A percentile compares a stretch with the other conserved stretches of the same genome.
phyloP scores from a whole-genome alignment of 2,888 invertebrate genomes.

The Xestoiulus laeticollis region DNA sequence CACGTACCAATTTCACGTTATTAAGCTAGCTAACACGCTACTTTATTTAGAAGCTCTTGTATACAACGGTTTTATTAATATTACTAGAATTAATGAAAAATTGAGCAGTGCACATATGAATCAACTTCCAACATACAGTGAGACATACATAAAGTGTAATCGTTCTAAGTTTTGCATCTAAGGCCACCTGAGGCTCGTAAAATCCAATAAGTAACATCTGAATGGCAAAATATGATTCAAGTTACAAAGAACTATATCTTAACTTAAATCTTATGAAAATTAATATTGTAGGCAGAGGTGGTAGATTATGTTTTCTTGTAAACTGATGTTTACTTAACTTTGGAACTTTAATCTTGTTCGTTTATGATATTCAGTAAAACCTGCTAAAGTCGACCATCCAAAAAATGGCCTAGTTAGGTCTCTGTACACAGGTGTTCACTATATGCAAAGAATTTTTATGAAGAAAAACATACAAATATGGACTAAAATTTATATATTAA shows the following conservation, averaged over 20 bases:
- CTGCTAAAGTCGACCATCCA: no score
- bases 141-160: neutral
- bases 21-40: neutral
- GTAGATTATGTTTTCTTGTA: neutral
- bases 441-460: no score
- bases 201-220: neutral
- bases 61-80: neutral
- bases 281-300: neutral
- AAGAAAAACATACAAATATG: no score
- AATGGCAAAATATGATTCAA: constrained; percentile 24
- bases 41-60: neutral
- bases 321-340: no score
- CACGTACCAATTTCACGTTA: neutral
- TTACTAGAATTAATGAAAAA: neutral
- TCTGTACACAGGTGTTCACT: no score
- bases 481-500: no score
- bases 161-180: neutral
- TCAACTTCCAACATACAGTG: neutral
- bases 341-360: no score
- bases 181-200: neutral
- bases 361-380: no score
- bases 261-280: neutral
- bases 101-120: neutral
- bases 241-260: neutral
- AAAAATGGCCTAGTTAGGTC: no score